These are phyloP conservation scores for Linepithema humile DNA, from an alignment of 1,140 invertebrate genomes.

Conservation along the genomic window DNA sequence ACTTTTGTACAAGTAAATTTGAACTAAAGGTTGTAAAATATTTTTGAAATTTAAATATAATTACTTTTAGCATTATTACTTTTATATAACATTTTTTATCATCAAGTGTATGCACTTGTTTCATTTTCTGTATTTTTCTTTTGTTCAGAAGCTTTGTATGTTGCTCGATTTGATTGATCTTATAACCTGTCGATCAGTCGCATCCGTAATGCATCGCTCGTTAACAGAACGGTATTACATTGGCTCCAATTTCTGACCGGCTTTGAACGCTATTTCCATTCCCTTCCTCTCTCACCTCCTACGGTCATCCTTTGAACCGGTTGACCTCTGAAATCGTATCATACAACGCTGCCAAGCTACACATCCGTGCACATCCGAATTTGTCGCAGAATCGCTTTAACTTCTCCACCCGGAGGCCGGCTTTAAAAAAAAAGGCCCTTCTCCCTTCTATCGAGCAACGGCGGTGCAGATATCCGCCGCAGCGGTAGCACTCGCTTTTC, in stretches of 20 bases:
- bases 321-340: slow-evolving; percentile 45
- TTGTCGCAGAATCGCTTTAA: slow-evolving; percentile 38
- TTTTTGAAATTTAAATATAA: background rate
- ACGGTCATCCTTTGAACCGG: slow-evolving; percentile 19
- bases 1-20: too few species aligned
- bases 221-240: slow-evolving; percentile 24
- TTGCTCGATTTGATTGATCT: background rate
- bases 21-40: background rate
- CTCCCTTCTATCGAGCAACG: background rate
- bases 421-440: slow-evolving; percentile 5
- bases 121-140: background rate
- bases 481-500: background rate
- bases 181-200: slow-evolving; percentile 33
- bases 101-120: background rate
- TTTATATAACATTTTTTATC: background rate
- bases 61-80: background rate
- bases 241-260: slow-evolving; percentile 27
- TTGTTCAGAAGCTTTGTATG: background rate
- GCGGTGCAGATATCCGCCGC: background rate
- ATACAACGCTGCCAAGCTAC: slow-evolving; percentile 1
- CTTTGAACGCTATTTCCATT: slow-evolving; percentile 37
- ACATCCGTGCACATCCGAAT: background rate
- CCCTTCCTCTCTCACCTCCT: too few species aligned
- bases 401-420: background rate
- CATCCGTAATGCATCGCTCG: slow-evolving; percentile 10